A percentile compares a stretch with the other conserved stretches of the same genome.
These are phyloP conservation scores for Cyprinodon diabolis DNA, from an alignment of 2,797 vertebrate species.

Conservation along the genomic window DNA sequence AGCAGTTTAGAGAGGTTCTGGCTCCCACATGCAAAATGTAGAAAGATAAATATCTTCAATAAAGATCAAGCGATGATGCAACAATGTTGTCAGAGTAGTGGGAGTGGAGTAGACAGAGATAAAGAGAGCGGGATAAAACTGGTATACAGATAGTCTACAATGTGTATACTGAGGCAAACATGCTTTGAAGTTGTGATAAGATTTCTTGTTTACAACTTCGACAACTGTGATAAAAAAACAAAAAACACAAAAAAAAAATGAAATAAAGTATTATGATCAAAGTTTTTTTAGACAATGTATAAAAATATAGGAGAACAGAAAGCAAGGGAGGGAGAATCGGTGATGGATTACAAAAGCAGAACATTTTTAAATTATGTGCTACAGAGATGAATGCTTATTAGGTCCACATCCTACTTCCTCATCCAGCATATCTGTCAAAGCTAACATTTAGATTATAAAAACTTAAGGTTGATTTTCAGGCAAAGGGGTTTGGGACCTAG, in stretches of 20 bases:
- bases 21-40: constrained; percentile 30
- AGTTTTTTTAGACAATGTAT: constrained; percentile 60
- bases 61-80: constrained; percentile 19
- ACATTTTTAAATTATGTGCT: constrained; percentile 7
- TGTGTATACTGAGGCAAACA: constrained; percentile 65
- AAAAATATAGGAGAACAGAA: constrained; percentile 44
- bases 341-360: constrained; percentile 25
- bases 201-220: constrained; percentile 65
- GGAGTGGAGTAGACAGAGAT: constrained; percentile 45
- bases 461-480: neutral
- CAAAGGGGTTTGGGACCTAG: neutral
- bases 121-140: constrained; percentile 60
- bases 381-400: constrained; percentile 28
- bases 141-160: constrained; percentile 66
- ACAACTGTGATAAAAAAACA: constrained; percentile 47
- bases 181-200: constrained; percentile 68
- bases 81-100: constrained; percentile 19
- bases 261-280: constrained; percentile 9
- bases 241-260: constrained; percentile 6
- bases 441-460: neutral
- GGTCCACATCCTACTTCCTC: neutral
- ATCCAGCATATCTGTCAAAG: neutral
- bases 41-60: constrained; percentile 15
- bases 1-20: constrained; percentile 22
- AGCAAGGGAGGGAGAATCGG: constrained; percentile 50